Conservation (phyloP, 2,888 invertebrate species). For the Lasioglossum leucozonium region DNA sequence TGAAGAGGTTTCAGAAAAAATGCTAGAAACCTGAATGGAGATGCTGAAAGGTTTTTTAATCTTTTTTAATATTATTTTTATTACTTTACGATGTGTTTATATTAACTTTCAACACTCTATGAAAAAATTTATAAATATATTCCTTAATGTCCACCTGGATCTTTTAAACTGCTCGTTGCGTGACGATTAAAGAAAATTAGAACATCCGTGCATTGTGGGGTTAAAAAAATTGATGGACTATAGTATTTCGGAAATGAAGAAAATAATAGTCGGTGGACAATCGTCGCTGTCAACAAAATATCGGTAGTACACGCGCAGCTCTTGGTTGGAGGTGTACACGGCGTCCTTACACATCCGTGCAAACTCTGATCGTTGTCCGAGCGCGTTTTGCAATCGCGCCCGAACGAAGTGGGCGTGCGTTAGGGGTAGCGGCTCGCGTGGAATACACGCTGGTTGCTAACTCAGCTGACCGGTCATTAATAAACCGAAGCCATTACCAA, state of each 20-base stretch:
- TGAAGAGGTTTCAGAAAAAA: too few species aligned
- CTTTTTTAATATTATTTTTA: too few species aligned
- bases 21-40: too few species aligned
- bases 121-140: too few species aligned
- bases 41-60: too few species aligned
- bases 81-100: too few species aligned
- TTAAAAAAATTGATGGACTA: neutral
- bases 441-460: constrained; percentile 77
- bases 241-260: neutral
- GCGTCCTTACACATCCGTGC: neutral
- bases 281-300: neutral
- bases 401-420: constrained; percentile 48
- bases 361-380: constrained; percentile 13
- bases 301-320: neutral
- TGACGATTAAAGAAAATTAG: too few species aligned
- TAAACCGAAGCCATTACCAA: constrained; percentile 83
- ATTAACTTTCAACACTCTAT: too few species aligned
- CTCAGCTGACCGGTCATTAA: constrained; percentile 84
- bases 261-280: neutral
- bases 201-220: neutral
- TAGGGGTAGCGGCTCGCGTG: constrained; percentile 72
- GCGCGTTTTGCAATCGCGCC: constrained; percentile 20
- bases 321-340: neutral
- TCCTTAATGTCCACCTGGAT: too few species aligned
- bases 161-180: too few species aligned